These are phyloP conservation scores for Drosophila fulvimacula DNA, from an alignment of 2,888 invertebrate genomes.

Conservation along the genomic window DNA sequence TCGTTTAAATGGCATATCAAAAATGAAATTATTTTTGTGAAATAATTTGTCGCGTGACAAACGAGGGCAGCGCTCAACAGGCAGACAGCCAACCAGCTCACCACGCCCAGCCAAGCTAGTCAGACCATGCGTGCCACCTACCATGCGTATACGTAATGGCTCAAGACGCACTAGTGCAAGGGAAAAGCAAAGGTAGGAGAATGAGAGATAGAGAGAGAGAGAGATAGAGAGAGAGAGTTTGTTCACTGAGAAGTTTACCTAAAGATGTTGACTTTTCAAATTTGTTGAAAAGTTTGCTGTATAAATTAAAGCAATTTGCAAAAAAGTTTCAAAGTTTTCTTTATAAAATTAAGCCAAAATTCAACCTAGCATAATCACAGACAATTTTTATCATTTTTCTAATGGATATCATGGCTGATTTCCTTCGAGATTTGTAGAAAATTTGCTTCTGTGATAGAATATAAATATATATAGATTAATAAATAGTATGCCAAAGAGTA, in stretches of 20 bases:
- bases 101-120: conserved; percentile 1
- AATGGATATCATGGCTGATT: conserved; percentile 7
- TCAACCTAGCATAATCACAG: conserved; percentile 3
- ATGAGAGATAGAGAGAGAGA: too few species aligned
- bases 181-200: not conserved
- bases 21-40: conserved; percentile 71
- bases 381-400: conserved; percentile 4
- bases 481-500: too few species aligned
- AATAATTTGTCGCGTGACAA: conserved; percentile 76
- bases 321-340: conserved; percentile 28
- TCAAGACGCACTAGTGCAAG: not conserved
- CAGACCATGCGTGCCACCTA: conserved; percentile 26
- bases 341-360: conserved; percentile 26
- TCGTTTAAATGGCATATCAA: conserved; percentile 75
- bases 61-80: conserved; percentile 67
- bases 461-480: too few species aligned
- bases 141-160: conserved; percentile 58
- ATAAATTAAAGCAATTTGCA: conserved; percentile 27
- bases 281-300: conserved; percentile 23
- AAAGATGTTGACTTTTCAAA: conserved; percentile 17
- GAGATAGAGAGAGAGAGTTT: too few species aligned
- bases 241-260: conserved; percentile 12
- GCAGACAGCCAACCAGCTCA: conserved; percentile 44
- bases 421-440: conserved; percentile 2
- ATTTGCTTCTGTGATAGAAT: not conserved